Percentiles rank a stretch among this genome's conserved stretches.
These are phyloP conservation scores for Cydia splendana DNA, from an alignment of 1,140 invertebrate genomes.

Conservation along the genomic window DNA sequence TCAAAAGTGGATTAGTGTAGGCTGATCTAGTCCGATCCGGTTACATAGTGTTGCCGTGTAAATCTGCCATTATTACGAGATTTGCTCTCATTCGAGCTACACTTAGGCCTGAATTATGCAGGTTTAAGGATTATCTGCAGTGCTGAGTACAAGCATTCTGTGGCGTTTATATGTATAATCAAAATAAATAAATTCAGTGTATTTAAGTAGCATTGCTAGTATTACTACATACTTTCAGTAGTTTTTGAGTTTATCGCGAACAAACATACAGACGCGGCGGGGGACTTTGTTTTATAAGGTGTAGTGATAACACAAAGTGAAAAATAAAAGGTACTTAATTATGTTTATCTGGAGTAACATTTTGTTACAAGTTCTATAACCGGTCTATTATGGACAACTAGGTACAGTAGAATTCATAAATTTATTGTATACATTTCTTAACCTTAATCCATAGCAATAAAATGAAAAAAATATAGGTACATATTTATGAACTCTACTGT, in stretches of 20 bases:
- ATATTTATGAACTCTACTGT: no score
- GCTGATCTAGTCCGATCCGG: neutral
- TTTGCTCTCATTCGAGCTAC: neutral
- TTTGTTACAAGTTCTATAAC: constrained; percentile 7
- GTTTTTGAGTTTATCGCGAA: no score
- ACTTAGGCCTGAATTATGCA: neutral
- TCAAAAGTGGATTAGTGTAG: neutral
- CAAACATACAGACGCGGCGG: no score
- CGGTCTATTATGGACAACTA: neutral
- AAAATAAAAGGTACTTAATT: constrained; percentile 8
- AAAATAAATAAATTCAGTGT: no score
- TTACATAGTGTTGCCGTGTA: neutral
- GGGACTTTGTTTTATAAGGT: no score
- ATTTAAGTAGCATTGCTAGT: no score
- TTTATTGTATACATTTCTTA: no score
- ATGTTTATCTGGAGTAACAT: constrained; percentile 6
- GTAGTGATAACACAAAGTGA: neutral
- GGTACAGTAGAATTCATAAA: no score
- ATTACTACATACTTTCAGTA: no score
- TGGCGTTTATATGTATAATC: no score
- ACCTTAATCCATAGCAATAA: no score
- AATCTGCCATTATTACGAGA: neutral
- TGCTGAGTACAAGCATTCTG: neutral
- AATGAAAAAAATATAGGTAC: no score
- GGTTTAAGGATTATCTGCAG: neutral